Percentiles rank a stretch among this genome's conserved stretches.
Conservation (phyloP, 2,888 invertebrate genomes). For the Bombylius discolor region DNA sequence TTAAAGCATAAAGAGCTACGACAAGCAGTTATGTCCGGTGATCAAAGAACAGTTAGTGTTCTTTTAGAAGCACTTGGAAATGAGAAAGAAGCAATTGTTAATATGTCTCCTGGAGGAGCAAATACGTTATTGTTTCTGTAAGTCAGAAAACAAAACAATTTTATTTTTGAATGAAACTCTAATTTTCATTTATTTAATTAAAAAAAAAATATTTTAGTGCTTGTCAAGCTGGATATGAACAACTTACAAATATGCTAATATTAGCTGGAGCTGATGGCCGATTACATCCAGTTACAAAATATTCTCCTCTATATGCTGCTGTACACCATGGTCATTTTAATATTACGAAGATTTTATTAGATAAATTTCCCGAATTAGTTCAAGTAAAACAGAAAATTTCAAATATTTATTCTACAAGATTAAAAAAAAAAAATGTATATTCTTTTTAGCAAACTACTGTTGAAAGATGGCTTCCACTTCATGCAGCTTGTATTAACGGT, state of each 20-base stretch:
- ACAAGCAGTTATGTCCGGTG: conserved; percentile 63
- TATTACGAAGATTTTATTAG: conserved; percentile 60
- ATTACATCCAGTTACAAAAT: conserved; percentile 79
- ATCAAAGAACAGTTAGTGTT: conserved; percentile 50
- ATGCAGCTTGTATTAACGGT: conserved; percentile 84
- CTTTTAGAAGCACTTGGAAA: conserved; percentile 51
- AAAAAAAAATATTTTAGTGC: conserved; percentile 45
- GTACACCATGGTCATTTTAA: conserved; percentile 73
- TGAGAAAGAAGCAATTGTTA: conserved; percentile 62
- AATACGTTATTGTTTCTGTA: conserved; percentile 78
- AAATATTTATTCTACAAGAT: not conserved
- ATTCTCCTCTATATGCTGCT: conserved; percentile 85
- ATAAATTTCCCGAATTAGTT: conserved; percentile 72
- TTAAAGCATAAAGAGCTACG: conserved; percentile 63
- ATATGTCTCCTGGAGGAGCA: conserved; percentile 77
- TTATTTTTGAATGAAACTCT: not conserved
- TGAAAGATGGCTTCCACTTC: conserved; percentile 83
- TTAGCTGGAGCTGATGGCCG: conserved; percentile 78
- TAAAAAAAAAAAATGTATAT: conserved; percentile 1
- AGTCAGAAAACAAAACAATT: conserved; percentile 29
- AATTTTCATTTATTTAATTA: not conserved
- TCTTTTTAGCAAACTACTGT: conserved; percentile 62
- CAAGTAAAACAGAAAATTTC: conserved; percentile 38
- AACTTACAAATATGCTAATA: conserved; percentile 63
- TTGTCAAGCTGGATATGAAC: conserved; percentile 69